phyloP scores from a whole-genome alignment of 2,113 vertebrate species.

The Apteryx mantelli region DNA sequence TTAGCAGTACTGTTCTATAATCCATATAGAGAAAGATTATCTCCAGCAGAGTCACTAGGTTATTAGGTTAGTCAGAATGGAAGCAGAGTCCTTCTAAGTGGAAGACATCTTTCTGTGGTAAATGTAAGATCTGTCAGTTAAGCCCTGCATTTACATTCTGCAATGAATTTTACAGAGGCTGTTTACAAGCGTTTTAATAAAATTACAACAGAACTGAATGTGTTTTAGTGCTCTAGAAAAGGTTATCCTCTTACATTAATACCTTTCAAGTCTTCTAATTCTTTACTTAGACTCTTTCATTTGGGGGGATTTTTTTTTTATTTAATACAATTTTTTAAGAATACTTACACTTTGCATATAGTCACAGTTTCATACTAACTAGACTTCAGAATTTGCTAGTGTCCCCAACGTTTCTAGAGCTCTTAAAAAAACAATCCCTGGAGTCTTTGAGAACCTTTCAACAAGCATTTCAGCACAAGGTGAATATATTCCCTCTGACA shows the following conservation, averaged over 20 bases:
- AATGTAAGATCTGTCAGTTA: not conserved
- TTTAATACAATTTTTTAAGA: not conserved
- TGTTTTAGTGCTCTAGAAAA: not conserved
- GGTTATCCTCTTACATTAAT: not conserved
- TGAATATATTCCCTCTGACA: not conserved
- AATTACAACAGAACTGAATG: rapidly evolving
- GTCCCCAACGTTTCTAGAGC: not conserved
- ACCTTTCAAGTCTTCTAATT: not conserved
- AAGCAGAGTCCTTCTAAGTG: rapidly evolving
- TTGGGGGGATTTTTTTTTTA: too few species aligned
- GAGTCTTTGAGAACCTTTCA: not conserved
- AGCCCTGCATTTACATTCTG: not conserved
- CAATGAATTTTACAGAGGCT: not conserved
- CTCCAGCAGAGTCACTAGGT: not conserved
- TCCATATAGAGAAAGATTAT: not conserved
- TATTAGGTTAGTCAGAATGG: not conserved
- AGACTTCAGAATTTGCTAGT: rapidly evolving
- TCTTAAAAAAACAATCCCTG: too few species aligned
- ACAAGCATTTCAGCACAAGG: not conserved
- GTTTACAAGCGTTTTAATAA: rapidly evolving
- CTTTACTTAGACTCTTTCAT: not conserved
- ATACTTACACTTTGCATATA: rapidly evolving
- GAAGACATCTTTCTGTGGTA: not conserved
- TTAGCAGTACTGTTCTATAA: not conserved
- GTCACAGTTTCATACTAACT: rapidly evolving